These are phyloP conservation scores for Pluvianellus socialis DNA, from an alignment of 2,113 vertebrate genomes.

Conservation along the genomic window DNA sequence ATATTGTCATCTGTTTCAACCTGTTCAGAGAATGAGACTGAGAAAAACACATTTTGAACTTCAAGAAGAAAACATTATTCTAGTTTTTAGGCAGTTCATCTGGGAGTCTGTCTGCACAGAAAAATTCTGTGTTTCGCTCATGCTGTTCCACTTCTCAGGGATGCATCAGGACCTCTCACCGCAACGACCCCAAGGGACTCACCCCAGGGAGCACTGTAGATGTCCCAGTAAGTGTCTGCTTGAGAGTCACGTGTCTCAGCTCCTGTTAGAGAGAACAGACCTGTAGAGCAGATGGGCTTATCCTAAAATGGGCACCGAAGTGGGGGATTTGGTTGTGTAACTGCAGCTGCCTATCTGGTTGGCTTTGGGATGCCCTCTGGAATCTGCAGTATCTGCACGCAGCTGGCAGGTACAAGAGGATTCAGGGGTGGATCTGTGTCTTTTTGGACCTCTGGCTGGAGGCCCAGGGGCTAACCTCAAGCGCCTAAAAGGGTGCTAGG, in stretches of 20 bases:
- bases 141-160: background rate
- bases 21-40: background rate
- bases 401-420: background rate
- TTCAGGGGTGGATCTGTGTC: background rate
- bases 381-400: background rate
- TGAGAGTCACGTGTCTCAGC: background rate
- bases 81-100: background rate
- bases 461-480: background rate
- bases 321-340: background rate
- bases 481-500: background rate
- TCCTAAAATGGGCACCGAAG: background rate
- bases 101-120: background rate
- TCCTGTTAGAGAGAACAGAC: background rate
- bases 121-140: background rate
- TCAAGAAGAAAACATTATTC: background rate
- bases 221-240: background rate
- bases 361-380: background rate
- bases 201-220: background rate
- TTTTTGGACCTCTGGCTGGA: background rate
- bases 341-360: background rate
- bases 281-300: background rate
- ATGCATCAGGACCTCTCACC: accelerated
- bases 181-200: accelerated
- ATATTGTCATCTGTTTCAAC: conserved; percentile 31
- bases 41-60: background rate